Evolutionary conservation across 2,797 vertebrate species (phyloP).

Genomic region (Enteromius radiatus): DNA sequence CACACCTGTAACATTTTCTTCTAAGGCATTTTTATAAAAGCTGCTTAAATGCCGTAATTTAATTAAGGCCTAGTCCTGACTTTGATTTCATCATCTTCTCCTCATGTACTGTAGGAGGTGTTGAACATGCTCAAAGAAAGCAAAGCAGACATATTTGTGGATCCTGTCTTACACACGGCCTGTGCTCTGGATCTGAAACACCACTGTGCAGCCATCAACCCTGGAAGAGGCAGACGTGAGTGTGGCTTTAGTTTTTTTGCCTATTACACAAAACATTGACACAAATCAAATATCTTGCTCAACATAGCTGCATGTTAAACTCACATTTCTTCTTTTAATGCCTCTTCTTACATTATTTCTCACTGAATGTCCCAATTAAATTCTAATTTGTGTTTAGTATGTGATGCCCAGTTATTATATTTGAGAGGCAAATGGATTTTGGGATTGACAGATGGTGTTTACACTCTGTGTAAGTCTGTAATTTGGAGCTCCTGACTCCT

Average conservation of each 20-base stretch:
- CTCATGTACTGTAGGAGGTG: constrained; percentile 81
- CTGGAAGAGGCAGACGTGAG: constrained; percentile 88
- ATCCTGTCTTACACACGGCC: constrained; percentile 88
- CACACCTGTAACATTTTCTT: no score
- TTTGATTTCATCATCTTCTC: not conserved
- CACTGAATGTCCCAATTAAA: not conserved
- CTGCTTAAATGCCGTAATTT: no score
- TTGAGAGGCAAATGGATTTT: not conserved
- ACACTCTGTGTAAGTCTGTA: not conserved
- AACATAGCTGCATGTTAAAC: not conserved
- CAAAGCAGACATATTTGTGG: constrained; percentile 90
- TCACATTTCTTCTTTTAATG: not conserved
- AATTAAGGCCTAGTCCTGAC: no score
- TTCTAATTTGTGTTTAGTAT: not conserved
- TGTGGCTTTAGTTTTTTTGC: not conserved
- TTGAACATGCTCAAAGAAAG: constrained; percentile 90
- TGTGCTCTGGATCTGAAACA: constrained; percentile 90
- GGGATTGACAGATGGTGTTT: constrained; percentile 1
- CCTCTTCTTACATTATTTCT: not conserved
- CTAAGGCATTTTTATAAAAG: no score
- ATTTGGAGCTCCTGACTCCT: constrained; percentile 20
- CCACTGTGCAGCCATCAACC: constrained; percentile 87
- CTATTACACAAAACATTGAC: not conserved
- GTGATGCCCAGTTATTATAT: not conserved
- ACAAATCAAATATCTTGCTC: not conserved